A percentile compares a stretch with the other conserved stretches of the same genome.
Conservation (phyloP, 1,140 invertebrate species). For the Thaumatotibia leucotreta region DNA sequence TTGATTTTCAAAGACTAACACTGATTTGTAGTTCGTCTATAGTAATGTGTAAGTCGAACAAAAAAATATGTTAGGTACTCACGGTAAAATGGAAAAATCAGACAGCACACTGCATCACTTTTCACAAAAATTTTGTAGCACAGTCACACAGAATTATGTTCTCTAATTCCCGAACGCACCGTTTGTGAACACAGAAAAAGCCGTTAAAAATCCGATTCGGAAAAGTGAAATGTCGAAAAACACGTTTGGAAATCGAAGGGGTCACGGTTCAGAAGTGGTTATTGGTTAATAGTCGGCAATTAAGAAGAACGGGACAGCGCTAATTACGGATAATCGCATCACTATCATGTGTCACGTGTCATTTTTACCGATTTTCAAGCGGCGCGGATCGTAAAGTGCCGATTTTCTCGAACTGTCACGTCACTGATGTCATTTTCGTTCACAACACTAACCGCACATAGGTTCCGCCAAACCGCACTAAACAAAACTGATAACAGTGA, state of each 20-base stretch:
- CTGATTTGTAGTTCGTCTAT: too few species aligned
- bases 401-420: slow-evolving; percentile 41
- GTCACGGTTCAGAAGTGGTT: background rate
- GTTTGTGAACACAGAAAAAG: slow-evolving; percentile 9
- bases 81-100: slow-evolving; percentile 41
- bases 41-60: background rate
- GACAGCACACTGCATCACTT: slow-evolving; percentile 56
- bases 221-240: slow-evolving; percentile 8
- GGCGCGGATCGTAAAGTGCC: slow-evolving; percentile 15
- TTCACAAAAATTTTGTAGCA: slow-evolving; percentile 40
- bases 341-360: slow-evolving; percentile 58
- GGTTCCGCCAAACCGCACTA: slow-evolving; percentile 27
- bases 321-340: slow-evolving; percentile 35
- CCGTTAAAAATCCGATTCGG: slow-evolving; percentile 10
- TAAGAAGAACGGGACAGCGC: slow-evolving; percentile 48
- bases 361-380: slow-evolving; percentile 41
- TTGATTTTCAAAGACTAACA: too few species aligned
- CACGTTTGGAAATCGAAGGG: background rate
- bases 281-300: slow-evolving; percentile 22
- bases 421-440: slow-evolving; percentile 65
- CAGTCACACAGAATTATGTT: slow-evolving; percentile 41
- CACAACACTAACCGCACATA: background rate
- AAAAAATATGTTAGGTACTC: slow-evolving; percentile 29
- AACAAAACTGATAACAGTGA: slow-evolving; percentile 64
- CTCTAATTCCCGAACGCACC: background rate